These are phyloP conservation scores for Bungarus multicinctus DNA, from an alignment of 2,113 vertebrate genomes.

Conservation along the genomic window DNA sequence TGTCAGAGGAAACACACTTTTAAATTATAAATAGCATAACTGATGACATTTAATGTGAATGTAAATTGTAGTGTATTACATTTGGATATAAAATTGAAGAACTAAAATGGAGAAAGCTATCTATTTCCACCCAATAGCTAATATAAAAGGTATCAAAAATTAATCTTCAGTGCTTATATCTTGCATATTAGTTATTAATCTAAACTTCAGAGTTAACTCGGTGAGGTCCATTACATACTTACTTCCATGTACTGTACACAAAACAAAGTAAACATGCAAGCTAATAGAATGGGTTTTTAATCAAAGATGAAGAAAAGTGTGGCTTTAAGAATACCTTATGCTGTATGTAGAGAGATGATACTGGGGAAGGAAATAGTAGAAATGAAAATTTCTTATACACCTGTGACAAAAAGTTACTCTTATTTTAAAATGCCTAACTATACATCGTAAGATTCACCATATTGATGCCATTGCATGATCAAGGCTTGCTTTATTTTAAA, in stretches of 20 bases:
- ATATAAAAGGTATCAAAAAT: not conserved
- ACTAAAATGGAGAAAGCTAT: not conserved
- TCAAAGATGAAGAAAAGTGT: not conserved
- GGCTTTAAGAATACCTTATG: not conserved
- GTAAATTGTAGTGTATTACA: not conserved
- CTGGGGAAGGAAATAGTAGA: not conserved
- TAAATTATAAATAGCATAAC: not conserved
- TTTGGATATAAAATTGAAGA: not conserved
- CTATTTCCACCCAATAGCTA: not conserved
- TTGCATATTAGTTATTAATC: not conserved
- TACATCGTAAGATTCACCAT: not conserved
- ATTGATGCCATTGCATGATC: too few species aligned
- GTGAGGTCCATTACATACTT: not conserved
- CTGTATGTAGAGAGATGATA: not conserved
- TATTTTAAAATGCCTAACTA: not conserved
- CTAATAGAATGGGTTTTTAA: not conserved
- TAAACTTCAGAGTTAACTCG: not conserved
- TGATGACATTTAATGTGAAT: not conserved
- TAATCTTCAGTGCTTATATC: not conserved
- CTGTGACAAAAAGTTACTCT: not conserved
- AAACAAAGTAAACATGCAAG: not conserved
- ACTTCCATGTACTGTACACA: not conserved
- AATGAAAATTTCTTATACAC: not conserved
- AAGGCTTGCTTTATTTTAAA: not conserved
- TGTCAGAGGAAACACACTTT: not conserved